These are phyloP conservation scores for Caenorhabditis drosophilae DNA, from an alignment of 2,888 invertebrate genomes.

Conservation along the genomic window DNA sequence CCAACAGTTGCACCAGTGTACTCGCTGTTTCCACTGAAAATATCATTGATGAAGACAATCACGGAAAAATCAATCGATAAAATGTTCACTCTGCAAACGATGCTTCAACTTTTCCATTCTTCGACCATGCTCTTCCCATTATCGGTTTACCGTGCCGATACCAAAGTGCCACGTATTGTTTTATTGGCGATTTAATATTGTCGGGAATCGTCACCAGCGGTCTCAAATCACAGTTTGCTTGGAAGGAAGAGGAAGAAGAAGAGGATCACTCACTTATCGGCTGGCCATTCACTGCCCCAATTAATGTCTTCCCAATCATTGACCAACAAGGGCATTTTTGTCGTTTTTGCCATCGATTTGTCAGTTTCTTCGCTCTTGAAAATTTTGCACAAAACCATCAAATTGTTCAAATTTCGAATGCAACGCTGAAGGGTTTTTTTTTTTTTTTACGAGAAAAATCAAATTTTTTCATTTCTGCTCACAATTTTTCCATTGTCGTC, in stretches of 20 bases:
- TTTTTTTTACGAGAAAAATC: slow-evolving; percentile 2
- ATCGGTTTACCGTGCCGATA: slow-evolving; percentile 48
- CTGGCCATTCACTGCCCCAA: slow-evolving; percentile 37
- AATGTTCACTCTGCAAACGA: slow-evolving; percentile 46
- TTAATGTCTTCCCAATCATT: slow-evolving; percentile 47
- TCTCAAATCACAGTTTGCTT: slow-evolving; percentile 8
- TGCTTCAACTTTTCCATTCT: slow-evolving; percentile 38
- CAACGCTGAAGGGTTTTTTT: no score
- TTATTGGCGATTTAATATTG: slow-evolving; percentile 12
- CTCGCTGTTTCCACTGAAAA: slow-evolving; percentile 28
- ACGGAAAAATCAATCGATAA: no score
- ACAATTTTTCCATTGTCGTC: slow-evolving; percentile 13
- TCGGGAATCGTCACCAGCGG: slow-evolving; percentile 22
- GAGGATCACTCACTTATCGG: slow-evolving; percentile 18
- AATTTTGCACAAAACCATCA: slow-evolving; percentile 26
- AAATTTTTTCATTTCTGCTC: neutral
- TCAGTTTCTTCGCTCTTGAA: neutral
- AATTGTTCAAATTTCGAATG: slow-evolving; percentile 9
- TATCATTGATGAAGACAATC: no score
- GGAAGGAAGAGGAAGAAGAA: no score
- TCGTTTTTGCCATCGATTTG: neutral
- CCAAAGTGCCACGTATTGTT: slow-evolving; percentile 53
- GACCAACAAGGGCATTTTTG: slow-evolving; percentile 18
- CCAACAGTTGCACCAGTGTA: slow-evolving; percentile 46
- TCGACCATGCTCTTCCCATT: slow-evolving; percentile 51